phyloP scores from a whole-genome alignment of 2,113 vertebrate genomes.

The Elanoides forficatus region DNA sequence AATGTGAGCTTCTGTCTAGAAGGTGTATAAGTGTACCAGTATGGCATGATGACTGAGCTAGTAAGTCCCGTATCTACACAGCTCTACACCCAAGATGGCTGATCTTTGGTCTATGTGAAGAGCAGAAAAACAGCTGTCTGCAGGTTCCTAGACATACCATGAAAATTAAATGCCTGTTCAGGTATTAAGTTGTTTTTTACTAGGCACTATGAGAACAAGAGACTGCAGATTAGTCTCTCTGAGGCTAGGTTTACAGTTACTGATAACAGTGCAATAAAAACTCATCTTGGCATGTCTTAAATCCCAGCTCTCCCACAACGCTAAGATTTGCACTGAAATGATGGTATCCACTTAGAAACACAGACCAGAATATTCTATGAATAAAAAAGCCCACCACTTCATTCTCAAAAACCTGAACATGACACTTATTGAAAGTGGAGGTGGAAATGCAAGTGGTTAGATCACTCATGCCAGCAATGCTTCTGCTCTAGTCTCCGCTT shows the following conservation, averaged over 20 bases:
- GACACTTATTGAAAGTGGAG: not conserved
- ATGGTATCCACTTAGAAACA: not conserved
- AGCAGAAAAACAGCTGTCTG: not conserved
- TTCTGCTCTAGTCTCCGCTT: not conserved
- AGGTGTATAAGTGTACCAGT: not conserved
- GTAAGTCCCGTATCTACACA: not conserved
- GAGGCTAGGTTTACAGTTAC: not conserved
- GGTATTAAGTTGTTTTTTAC: not conserved
- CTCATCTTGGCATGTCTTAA: not conserved
- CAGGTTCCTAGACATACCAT: not conserved
- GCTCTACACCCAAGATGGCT: not conserved
- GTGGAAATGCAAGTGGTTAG: not conserved
- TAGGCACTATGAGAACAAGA: not conserved
- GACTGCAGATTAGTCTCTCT: not conserved
- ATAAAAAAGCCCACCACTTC: not conserved
- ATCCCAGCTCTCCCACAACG: not conserved
- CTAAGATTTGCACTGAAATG: not conserved
- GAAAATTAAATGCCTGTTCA: not conserved
- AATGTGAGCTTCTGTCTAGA: not conserved
- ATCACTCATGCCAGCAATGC: not conserved
- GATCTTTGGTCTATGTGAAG: not conserved
- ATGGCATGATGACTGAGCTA: too few relatives aligned
- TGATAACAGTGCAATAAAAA: not conserved
- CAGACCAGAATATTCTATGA: not conserved
- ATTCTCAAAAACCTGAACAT: not conserved